A percentile compares a stretch with the other conserved stretches of the same genome.
These are phyloP conservation scores for Microchirus variegatus DNA, from an alignment of 2,797 vertebrate genomes.

Conservation along the genomic window DNA sequence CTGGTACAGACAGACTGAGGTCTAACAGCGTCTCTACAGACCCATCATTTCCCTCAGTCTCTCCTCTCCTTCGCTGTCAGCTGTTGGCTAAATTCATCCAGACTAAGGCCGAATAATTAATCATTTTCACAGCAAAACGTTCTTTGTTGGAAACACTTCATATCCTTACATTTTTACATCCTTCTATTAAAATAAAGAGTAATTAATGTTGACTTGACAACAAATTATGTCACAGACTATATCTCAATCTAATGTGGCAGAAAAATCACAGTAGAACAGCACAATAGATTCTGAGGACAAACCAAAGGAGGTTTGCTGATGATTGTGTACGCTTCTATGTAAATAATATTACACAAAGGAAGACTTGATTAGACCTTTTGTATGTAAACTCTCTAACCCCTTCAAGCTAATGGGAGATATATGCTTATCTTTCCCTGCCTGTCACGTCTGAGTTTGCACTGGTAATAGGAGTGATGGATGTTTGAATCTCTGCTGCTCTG, in stretches of 20 bases:
- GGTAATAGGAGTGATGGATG: conserved; percentile 59
- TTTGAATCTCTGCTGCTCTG: conserved; percentile 27
- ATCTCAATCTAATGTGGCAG: no score
- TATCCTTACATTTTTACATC: no score
- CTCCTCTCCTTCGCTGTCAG: conserved; percentile 40
- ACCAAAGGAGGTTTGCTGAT: conserved; percentile 36
- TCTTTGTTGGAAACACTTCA: no score
- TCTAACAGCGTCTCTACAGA: conserved; percentile 41
- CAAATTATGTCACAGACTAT: no score
- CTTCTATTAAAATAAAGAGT: no score
- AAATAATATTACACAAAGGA: conserved; percentile 36
- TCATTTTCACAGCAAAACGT: no score
- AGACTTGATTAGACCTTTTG: conserved; percentile 30
- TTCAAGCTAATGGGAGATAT: conserved; percentile 36
- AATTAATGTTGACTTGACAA: no score
- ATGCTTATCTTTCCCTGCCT: conserved; percentile 32
- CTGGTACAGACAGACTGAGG: conserved; percentile 57
- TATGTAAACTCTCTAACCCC: conserved; percentile 17
- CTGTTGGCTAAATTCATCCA: conserved; percentile 54
- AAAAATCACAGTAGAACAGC: no score
- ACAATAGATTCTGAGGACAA: conserved; percentile 33
- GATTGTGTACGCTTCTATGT: conserved; percentile 24
- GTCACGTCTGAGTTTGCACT: conserved; percentile 55
- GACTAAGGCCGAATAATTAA: conserved; percentile 10
- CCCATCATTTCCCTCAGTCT: conserved; percentile 16